Percentiles rank a stretch among this genome's conserved stretches.
phyloP scores from a whole-genome alignment of 2,797 vertebrate species.

The Eulemur albifrons region DNA sequence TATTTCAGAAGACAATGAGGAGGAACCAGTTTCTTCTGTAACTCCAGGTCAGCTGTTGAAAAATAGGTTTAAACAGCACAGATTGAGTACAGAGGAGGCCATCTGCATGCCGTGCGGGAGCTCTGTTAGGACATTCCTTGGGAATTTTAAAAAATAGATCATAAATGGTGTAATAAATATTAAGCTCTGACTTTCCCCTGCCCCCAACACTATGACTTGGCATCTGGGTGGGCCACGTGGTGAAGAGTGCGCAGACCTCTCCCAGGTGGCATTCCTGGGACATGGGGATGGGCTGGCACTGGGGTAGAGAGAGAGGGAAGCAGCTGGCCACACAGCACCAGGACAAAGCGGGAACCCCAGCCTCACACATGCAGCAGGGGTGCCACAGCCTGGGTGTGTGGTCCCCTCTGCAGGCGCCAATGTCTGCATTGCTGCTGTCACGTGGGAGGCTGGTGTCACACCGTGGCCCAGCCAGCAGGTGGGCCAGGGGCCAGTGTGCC shows the following conservation, averaged over 20 bases:
- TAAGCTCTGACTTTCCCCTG: background rate
- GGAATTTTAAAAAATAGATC: background rate
- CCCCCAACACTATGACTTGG: background rate
- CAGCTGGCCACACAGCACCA: background rate
- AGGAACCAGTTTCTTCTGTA: slow-evolving; percentile 64
- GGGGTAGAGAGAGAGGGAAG: background rate
- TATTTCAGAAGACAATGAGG: slow-evolving; percentile 70
- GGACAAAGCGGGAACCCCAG: background rate
- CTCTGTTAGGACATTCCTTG: background rate
- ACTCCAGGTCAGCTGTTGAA: slow-evolving; percentile 53
- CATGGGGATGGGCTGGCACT: background rate
- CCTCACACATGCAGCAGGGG: background rate
- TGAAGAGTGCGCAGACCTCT: background rate
- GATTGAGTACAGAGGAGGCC: background rate
- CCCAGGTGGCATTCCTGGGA: background rate
- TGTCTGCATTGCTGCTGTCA: background rate
- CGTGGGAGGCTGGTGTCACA: fast-evolving
- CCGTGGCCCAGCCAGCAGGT: background rate
- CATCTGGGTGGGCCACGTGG: background rate
- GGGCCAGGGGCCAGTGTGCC: fast-evolving
- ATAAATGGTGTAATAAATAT: background rate
- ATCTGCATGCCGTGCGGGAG: background rate
- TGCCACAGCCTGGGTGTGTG: background rate
- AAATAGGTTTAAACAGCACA: slow-evolving; percentile 41
- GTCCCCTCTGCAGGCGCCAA: background rate